A percentile compares a stretch with the other conserved stretches of the same genome.
phyloP scores from a whole-genome alignment of 2,113 vertebrate species.

The Oryctolagus cuniculus region DNA sequence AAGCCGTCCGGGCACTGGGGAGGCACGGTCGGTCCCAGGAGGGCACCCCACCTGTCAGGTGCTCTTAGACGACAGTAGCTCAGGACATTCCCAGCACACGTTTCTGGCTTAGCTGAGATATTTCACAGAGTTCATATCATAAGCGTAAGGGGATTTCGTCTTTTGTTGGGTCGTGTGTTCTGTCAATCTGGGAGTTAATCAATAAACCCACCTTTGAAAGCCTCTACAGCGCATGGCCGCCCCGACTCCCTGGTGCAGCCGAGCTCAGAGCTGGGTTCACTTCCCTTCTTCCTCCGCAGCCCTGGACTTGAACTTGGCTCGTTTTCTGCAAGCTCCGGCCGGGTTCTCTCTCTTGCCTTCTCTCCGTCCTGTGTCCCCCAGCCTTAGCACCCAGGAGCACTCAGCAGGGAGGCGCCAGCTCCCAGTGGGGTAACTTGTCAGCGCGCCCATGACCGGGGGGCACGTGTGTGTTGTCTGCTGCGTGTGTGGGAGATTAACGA shows the following conservation, averaged over 20 bases:
- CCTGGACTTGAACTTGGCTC: not conserved
- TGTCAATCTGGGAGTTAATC: not conserved
- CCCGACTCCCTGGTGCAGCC: not conserved
- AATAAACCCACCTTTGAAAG: too few relatives aligned
- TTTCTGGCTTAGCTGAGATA: not conserved
- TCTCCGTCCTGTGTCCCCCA: too few relatives aligned
- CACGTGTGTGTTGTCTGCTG: not conserved
- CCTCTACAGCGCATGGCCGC: too few relatives aligned
- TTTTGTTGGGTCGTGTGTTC: not conserved
- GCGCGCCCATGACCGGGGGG: not conserved
- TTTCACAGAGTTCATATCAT: not conserved
- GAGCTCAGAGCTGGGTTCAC: not conserved
- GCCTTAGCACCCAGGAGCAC: too few relatives aligned
- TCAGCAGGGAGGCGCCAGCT: not conserved
- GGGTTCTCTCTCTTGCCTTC: not conserved
- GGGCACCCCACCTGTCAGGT: rapidly evolving
- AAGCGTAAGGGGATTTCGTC: not conserved
- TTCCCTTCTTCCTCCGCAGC: not conserved
- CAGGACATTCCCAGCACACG: not conserved
- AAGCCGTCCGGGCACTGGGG: rapidly evolving
- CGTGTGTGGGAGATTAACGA: too few relatives aligned
- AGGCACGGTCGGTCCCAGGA: rapidly evolving
- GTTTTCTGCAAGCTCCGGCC: not conserved
- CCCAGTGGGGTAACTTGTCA: not conserved
- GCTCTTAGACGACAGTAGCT: not conserved